A percentile compares a stretch with the other conserved stretches of the same genome.
These are phyloP conservation scores for Fistularia tabacaria DNA, from an alignment of 2,797 vertebrate genomes.

Conservation along the genomic window DNA sequence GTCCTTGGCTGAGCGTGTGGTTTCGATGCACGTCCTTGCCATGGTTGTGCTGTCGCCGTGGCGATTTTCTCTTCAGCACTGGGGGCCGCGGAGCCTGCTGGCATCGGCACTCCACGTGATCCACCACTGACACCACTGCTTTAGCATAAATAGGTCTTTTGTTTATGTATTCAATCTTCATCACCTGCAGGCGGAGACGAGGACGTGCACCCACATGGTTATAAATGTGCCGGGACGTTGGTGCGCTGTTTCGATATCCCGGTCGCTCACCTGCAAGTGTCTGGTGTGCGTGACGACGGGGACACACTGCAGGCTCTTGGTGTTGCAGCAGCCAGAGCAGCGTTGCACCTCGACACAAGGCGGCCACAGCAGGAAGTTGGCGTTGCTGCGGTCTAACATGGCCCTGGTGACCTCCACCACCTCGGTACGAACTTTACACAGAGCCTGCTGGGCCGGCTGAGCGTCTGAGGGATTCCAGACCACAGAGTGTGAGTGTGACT, in stretches of 20 bases:
- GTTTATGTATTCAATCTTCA: constrained; percentile 87
- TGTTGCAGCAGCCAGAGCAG: constrained; percentile 95
- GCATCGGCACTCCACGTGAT: constrained; percentile 90
- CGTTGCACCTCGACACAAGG: constrained; percentile 96
- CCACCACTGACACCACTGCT: constrained; percentile 86
- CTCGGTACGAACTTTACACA: constrained; percentile 91
- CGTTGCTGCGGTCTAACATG: constrained; percentile 91
- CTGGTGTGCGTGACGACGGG: constrained; percentile 75
- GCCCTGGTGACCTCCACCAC: constrained; percentile 90
- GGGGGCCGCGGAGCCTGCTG: constrained; percentile 67
- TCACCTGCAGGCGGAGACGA: constrained; percentile 75
- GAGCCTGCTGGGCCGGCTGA: constrained; percentile 85
- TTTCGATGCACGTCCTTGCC: constrained; percentile 52
- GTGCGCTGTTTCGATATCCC: constrained; percentile 1
- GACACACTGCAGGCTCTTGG: constrained; percentile 85
- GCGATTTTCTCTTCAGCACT: constrained; percentile 55
- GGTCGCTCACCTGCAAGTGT: constrained; percentile 73
- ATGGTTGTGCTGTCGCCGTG: constrained; percentile 57
- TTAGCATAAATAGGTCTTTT: constrained; percentile 81
- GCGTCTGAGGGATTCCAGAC: constrained; percentile 58
- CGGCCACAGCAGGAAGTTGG: constrained; percentile 92
- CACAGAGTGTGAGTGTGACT: constrained; percentile 6
- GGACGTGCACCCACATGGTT: not conserved
- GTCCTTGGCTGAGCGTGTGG: constrained; percentile 51
- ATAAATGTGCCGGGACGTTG: not conserved